phyloP scores from a whole-genome alignment of 2,888 invertebrate genomes.

The Petrolisthes manimaculis region DNA sequence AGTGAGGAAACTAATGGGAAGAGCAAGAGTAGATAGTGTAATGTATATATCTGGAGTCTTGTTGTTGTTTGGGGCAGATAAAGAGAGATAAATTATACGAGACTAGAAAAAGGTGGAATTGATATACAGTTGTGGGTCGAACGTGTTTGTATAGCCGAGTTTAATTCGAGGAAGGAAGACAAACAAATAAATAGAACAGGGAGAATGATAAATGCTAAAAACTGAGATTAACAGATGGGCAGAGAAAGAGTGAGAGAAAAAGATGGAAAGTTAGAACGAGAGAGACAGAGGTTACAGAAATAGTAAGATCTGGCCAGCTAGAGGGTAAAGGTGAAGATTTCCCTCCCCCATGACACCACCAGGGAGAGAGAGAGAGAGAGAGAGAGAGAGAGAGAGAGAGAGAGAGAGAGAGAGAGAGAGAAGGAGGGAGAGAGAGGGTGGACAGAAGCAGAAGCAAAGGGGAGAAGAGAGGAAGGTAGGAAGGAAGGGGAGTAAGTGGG shows the following conservation, averaged over 20 bases:
- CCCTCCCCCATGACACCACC: too few species aligned
- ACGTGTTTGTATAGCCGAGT: neutral
- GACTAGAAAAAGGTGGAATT: neutral
- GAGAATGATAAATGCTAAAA: neutral
- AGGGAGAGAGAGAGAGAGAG: too few species aligned
- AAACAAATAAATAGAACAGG: neutral
- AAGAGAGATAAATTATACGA: too few species aligned
- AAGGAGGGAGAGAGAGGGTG: neutral
- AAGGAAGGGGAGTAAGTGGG: neutral
- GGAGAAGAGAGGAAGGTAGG: neutral
- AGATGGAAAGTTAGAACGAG: neutral
- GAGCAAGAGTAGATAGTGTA: neutral
- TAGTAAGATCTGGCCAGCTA: neutral
- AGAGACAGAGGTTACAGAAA: neutral
- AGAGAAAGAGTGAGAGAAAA: neutral
- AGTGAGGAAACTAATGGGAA: neutral
- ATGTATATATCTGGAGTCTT: too few species aligned
- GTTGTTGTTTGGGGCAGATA: too few species aligned
- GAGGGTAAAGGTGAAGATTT: too few species aligned
- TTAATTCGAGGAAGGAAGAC: too few species aligned
- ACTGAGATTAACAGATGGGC: neutral
- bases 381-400: too few species aligned
- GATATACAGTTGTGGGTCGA: too few species aligned
- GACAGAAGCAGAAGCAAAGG: neutral
- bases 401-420: constrained; percentile 1